Evolutionary conservation across 2,113 vertebrate species (phyloP).

Genomic region (Microcebus ravelobensis): DNA sequence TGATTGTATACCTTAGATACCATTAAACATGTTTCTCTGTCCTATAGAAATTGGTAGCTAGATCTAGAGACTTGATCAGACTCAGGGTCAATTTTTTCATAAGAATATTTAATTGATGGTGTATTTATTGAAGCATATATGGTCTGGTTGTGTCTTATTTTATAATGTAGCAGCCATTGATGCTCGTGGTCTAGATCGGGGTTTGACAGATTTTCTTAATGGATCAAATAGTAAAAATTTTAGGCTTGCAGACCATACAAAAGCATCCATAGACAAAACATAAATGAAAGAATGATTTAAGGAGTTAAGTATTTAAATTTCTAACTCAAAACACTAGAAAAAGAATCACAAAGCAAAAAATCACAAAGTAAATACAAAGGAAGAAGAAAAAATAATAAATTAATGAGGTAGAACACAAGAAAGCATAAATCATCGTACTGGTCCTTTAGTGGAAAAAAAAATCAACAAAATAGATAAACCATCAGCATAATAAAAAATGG

Average conservation of each 20-base stretch:
- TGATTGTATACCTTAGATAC: not conserved
- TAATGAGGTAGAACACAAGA: not conserved
- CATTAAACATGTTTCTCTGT: slow-evolving; percentile 17
- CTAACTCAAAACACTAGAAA: not conserved
- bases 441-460: not conserved
- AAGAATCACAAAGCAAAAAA: not conserved
- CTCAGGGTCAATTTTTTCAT: slow-evolving; percentile 36
- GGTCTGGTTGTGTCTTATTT: slow-evolving; percentile 32
- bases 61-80: slow-evolving; percentile 38
- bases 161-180: slow-evolving; percentile 6
- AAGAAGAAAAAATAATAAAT: not conserved
- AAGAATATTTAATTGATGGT: not conserved
- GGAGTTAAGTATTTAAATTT: not conserved
- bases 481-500: not conserved
- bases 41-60: slow-evolving; percentile 6
- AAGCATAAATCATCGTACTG: not conserved
- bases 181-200: not conserved
- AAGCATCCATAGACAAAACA: not conserved
- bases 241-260: not conserved
- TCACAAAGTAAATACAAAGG: not conserved
- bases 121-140: not conserved
- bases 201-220: slow-evolving; percentile 16
- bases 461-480: not conserved
- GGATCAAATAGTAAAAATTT: not conserved
- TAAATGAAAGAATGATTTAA: not conserved